phyloP scores from a whole-genome alignment of 2,113 vertebrate species.

The Melanerpes formicivorus region DNA sequence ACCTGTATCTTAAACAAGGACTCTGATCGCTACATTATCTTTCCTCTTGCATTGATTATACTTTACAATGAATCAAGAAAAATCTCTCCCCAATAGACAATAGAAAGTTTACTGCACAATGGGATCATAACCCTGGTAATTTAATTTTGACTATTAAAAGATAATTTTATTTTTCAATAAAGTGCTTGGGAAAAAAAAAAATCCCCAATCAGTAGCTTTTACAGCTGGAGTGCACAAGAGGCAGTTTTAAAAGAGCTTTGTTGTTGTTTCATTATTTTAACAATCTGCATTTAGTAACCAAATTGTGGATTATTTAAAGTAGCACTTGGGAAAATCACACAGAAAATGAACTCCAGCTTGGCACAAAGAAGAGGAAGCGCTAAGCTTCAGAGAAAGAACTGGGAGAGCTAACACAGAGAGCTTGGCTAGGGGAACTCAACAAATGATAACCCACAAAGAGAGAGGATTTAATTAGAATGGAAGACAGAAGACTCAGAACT shows the following conservation, averaged over 20 bases:
- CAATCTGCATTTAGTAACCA: constrained; percentile 34
- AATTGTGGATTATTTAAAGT: constrained; percentile 47
- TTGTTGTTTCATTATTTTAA: constrained; percentile 51
- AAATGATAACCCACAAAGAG: constrained; percentile 7
- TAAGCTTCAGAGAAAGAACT: constrained; percentile 37
- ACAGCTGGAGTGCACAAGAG: neutral
- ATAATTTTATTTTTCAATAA: constrained; percentile 35
- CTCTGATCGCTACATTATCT: neutral
- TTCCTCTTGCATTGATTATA: neutral
- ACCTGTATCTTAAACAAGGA: neutral
- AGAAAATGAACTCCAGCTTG: constrained; percentile 52
- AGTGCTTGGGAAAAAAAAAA: neutral
- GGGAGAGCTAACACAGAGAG: neutral
- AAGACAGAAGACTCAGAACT: constrained; percentile 1
- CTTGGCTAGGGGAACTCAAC: constrained; percentile 8
- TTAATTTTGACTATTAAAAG: neutral
- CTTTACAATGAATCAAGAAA: neutral
- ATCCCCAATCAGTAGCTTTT: neutral
- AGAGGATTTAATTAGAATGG: neutral
- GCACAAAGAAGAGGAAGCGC: constrained; percentile 30
- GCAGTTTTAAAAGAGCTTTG: constrained; percentile 43
- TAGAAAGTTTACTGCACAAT: neutral
- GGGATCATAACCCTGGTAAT: neutral
- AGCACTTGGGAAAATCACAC: constrained; percentile 44
- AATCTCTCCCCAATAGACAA: neutral